A percentile compares a stretch with the other conserved stretches of the same genome.
phyloP scores from a whole-genome alignment of 2,113 vertebrate genomes.

The Theristicus caerulescens region DNA sequence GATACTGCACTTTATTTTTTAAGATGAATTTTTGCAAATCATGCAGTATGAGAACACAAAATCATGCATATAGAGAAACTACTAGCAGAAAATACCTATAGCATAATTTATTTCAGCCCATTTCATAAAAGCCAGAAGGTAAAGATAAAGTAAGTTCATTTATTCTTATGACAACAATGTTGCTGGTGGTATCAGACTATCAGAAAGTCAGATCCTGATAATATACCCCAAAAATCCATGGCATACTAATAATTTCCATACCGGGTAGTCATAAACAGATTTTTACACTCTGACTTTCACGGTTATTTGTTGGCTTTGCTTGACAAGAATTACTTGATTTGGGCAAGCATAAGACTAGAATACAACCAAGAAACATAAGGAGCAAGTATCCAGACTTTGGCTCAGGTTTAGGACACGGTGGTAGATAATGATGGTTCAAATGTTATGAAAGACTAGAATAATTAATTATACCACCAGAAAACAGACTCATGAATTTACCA shows the following conservation, averaged over 20 bases:
- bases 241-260: neutral
- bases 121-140: neutral
- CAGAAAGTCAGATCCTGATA: neutral
- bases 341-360: neutral
- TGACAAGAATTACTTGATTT: neutral
- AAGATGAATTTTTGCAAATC: neutral
- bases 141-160: neutral
- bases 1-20: neutral
- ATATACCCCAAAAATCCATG: neutral
- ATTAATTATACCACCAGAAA: constrained; percentile 29
- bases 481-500: neutral
- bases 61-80: neutral
- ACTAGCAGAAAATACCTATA: neutral
- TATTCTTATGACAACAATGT: neutral
- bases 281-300: neutral
- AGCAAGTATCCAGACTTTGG: neutral
- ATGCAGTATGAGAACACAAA: neutral
- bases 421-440: neutral
- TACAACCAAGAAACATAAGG: neutral
- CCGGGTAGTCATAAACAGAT: neutral
- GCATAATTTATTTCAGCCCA: neutral
- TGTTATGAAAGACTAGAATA: neutral
- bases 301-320: neutral
- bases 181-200: neutral
- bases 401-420: neutral